phyloP scores from a whole-genome alignment of 2,797 vertebrate genomes.

The Gallinago solitaria region DNA sequence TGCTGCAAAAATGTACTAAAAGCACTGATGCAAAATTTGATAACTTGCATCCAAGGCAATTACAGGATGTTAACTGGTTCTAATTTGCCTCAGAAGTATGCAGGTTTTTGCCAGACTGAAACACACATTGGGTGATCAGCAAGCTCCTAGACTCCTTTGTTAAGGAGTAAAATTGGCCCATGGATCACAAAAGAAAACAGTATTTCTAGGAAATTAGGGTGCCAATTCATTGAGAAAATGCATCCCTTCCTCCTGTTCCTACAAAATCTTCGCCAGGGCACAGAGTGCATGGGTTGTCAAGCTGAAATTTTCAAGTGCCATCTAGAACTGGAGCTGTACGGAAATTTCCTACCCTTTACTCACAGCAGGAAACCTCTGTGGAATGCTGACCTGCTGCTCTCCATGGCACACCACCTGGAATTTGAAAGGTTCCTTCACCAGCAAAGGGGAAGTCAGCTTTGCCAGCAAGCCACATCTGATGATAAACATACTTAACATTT shows the following conservation, averaged over 20 bases:
- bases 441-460: background rate
- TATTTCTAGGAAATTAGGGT: background rate
- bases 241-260: background rate
- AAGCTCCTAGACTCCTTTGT: background rate
- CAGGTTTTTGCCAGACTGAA: background rate
- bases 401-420: rapidly evolving
- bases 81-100: background rate
- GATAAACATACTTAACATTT: background rate
- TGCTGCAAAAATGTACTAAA: background rate
- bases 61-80: background rate
- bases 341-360: background rate
- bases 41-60: background rate
- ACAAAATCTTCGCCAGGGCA: background rate
- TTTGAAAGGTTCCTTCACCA: background rate
- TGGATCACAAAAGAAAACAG: background rate
- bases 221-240: background rate
- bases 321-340: background rate
- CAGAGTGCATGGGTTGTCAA: background rate
- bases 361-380: background rate
- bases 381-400: background rate
- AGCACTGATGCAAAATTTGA: background rate
- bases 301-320: background rate
- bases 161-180: background rate
- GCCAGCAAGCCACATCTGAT: background rate
- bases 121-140: background rate